Percentiles rank a stretch among this genome's conserved stretches.
Evolutionary conservation across 2,888 invertebrate genomes (phyloP).

Genomic region (Sipunculus nudus): DNA sequence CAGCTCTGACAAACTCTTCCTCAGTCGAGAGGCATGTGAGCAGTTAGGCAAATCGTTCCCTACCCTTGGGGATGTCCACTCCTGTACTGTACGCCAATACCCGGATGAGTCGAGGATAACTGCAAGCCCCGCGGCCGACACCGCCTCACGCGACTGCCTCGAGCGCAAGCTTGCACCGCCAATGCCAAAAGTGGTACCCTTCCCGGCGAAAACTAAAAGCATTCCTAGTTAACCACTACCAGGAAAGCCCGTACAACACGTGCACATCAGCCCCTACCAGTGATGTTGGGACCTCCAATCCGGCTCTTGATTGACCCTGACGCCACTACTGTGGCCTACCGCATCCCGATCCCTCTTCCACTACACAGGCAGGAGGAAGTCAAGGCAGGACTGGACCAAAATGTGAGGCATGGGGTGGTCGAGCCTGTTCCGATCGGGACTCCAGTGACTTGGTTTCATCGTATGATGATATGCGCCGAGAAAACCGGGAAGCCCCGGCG

Average conservation of each 20-base stretch:
- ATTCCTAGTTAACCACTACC: conserved; percentile 21
- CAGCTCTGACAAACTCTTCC: conserved; percentile 40
- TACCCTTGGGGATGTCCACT: conserved; percentile 24
- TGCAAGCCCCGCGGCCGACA: too few species aligned
- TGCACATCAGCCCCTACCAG: conserved; percentile 26
- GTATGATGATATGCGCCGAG: conserved; percentile 28
- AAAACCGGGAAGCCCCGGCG: conserved; percentile 40
- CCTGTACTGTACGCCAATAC: too few species aligned
- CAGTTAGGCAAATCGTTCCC: conserved; percentile 41
- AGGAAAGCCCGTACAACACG: conserved; percentile 30
- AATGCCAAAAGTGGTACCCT: conserved; percentile 19
- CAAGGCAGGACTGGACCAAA: conserved; percentile 24
- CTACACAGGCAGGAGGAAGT: conserved; percentile 29
- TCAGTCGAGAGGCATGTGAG: conserved; percentile 44
- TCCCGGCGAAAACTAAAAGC: conserved; percentile 21
- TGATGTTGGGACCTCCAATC: conserved; percentile 31
- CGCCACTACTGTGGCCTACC: conserved; percentile 22
- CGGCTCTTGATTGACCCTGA: conserved; percentile 25
- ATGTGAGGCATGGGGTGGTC: conserved; percentile 29
- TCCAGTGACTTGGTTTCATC: conserved; percentile 24
- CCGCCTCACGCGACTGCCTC: too few species aligned
- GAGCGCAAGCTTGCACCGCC: conserved; percentile 19
- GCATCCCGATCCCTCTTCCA: conserved; percentile 28
- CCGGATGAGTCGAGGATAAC: too few species aligned
- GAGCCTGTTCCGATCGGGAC: conserved; percentile 22